Base-by-base conservation (phyloP, 2,888 invertebrate genomes). In the Nomada fucata region DNA sequence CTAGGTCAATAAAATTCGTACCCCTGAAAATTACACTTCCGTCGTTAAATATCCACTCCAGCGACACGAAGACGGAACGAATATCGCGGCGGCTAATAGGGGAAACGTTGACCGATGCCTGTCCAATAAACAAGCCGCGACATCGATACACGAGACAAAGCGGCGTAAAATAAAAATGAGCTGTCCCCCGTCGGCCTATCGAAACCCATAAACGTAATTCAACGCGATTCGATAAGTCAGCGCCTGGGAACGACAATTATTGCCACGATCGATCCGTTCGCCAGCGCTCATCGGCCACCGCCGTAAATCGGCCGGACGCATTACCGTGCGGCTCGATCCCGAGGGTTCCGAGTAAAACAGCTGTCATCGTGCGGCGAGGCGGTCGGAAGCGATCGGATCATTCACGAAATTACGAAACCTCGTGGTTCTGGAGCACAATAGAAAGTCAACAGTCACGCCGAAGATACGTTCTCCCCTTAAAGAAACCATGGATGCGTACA, bases 391-490 rank as follows among this genome's bases (percentile, higher is more conserved):
- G 44, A 72, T 79, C 78, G 18, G 76, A 72, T 79, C 79, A 42
- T 53, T 63, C 70, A 65, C 44, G 42, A 67, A 71, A 67, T 80
- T 80, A 80, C 80, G 80, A 80, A 80, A 80, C 72, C 67, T 42
- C 72, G 26, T 64, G 65, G 65, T 70, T 65, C 26, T 55, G 36
- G 79, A 78, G 79, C 64, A 79, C 72, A 79, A 80, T 80, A 80
- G 80, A 80, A 80, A 80, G 80, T 79, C 79, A 72, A 70, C 79
- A 53, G 65, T 78, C 53, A 36, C 67, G 63, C 36, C 44, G 42
- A 52, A 60, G 71, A 20, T 78, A 67, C 64, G 50, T 47, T 53
- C 67, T 10, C n/a, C 15, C 36, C 47, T 9, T 18, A 60, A 60
- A 53, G 71, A 67, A 61, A 50, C 65, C 15, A 47, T 47, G 50